Evolutionary conservation across 2,888 invertebrate genomes (phyloP), one percentile per base, ranked within the genome.

Genomic region (Drosophila putrida): DNA sequence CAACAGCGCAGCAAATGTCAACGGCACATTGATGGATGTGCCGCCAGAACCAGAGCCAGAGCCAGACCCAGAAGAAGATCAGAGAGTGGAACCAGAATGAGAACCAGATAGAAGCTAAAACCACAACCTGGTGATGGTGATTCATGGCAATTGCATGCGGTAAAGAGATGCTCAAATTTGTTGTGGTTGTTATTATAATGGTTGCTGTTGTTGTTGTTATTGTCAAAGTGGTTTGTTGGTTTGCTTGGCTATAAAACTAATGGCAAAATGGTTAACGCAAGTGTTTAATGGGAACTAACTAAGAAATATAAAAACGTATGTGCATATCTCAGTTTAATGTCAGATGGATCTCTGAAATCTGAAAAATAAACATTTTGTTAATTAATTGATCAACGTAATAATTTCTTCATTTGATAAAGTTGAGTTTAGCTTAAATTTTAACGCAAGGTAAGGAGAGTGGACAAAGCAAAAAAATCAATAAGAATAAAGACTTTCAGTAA

Each of bases 1-100:
- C 86, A 86, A 84, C 86, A 79, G 78, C 76, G 77, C 80, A 77
- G 83, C 89, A 84, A 86, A 86, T 86, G 86, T 88, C 86, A 89
- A 84, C 83, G 87, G 85, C 79, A 81, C 82, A 79, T 84, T 86
- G 86, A 86, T 86, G 86, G 79, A 86, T 86, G 86, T 82, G 79
- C 77, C 77, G 87, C 72, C 84, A 70, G 64, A 46, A 28, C 62
- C 79, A 67, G 25, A 44, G 39, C 35, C 47, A 25, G 6, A 47
- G 43, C 44, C 53, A 39, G 27, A 43, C 31, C 63, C 72, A 67
- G 47, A 33, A 60, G 35, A 43, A 46, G 47, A 57, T 46, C 65
- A 39, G 38, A 25, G 36, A 43, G 31, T 15, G 44, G 13, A 9
- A 13, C n/a, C 44, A 57, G 44, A 57, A 36, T 46, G 31, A 54